Conservation (phyloP, 2,113 vertebrate genomes). For the Brachionichthys hirsutus region DNA sequence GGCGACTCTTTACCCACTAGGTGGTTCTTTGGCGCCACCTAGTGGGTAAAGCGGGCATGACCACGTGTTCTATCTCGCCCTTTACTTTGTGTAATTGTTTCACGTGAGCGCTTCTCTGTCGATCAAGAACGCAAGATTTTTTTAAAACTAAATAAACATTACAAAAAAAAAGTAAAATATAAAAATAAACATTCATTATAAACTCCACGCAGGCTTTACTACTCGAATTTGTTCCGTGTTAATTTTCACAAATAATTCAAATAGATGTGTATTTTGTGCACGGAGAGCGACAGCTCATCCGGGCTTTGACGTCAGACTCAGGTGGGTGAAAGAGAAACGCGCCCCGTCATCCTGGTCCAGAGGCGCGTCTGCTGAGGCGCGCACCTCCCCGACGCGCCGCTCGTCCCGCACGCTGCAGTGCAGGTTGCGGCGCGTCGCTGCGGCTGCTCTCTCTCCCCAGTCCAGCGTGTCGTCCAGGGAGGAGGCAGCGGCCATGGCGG, state of each 20-base stretch:
- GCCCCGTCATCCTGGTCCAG: conserved; percentile 31
- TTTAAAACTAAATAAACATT: too few relatives aligned
- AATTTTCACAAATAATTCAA: not conserved
- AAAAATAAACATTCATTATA: too few relatives aligned
- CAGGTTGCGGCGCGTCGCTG: conserved; percentile 56
- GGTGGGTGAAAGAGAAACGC: conserved; percentile 24
- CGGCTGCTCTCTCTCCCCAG: conserved; percentile 55
- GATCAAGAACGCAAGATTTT: too few relatives aligned
- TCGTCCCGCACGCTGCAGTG: conserved; percentile 72
- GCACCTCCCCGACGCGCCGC: conserved; percentile 28
- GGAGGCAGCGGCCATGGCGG: conserved; percentile 78
- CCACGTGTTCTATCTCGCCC: not conserved
- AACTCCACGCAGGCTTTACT: too few relatives aligned
- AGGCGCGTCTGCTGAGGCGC: conserved; percentile 35
- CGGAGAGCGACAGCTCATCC: not conserved
- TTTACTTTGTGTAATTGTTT: not conserved
- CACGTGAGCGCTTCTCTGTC: too few relatives aligned
- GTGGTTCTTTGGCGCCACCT: conserved; percentile 58
- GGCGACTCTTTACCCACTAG: too few relatives aligned
- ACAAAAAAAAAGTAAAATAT: too few relatives aligned
- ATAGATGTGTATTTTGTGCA: too few relatives aligned
- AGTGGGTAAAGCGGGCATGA: not conserved
- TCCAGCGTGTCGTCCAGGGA: conserved; percentile 56
- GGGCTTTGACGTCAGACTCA: conserved; percentile 67
- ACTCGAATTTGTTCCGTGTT: not conserved